Base-by-base conservation (phyloP, 2,113 vertebrate species). In the Nothoprocta perdicaria region DNA sequence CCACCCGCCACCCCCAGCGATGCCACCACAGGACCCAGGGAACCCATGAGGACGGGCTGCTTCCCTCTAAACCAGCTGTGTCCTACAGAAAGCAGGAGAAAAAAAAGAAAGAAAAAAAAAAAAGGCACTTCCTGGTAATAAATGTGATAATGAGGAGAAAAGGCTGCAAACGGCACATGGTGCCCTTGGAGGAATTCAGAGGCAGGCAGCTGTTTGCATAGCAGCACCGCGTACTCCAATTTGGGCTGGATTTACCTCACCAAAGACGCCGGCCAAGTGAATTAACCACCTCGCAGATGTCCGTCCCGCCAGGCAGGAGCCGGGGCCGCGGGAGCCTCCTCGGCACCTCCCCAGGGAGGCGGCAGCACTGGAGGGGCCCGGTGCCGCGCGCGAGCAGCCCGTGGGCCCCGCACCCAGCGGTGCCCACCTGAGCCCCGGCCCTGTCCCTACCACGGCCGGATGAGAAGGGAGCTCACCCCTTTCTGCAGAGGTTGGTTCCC, bases 111-210 rank as follows among this genome's bases (percentile, higher is more conserved):
- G 6, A 38, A 38, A 38, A 38, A 86, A 86, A 79, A 43, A 43
- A 43, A 43, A 12, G 14, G 29, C 33, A 35, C 61, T 89, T 73
- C 53, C 48, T 78, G 68, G 53, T 17, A 57, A 72, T 71, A 87
- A 89, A 68, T 33, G 65, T 67, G 72, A 63, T 61, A 89, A 91
- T 45, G 82, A 92, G 75, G 87, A 87, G 87, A 83, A 93, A 69
- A 89, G 2, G 7, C 65, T 57, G 78, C 78, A 57, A 80, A 92
- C 10, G 2, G 1, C 67, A 40, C 11, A 17, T 3, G 1, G 8
- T 0, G 60, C 24, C 26, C 57, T 92, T 89, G 80, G 87, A 78
- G 35, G 61, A 80, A 86, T 78, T 93, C 69, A 93, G 3, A 8
- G 43, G 48, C 72, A 83, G 63, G 68, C 52, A 89, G 61, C 50